phyloP scores from a whole-genome alignment of 2,113 vertebrate species.

The Bombycilla garrulus region DNA sequence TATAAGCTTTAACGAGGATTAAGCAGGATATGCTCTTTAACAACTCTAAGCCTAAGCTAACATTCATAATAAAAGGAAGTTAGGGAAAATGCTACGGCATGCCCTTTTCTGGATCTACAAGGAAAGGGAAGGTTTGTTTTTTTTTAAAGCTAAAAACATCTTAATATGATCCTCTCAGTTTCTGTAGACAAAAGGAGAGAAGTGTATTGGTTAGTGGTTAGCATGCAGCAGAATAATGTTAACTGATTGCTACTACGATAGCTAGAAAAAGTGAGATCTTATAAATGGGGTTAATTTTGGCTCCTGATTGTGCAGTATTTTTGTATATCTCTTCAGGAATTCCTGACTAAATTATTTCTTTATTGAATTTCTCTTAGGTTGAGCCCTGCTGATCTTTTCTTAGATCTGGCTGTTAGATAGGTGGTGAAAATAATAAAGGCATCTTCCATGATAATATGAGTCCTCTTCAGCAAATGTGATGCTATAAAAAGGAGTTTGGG shows the following conservation, averaged over 20 bases:
- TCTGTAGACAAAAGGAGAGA: neutral
- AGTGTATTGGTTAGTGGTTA: neutral
- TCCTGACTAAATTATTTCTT: neutral
- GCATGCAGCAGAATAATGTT: neutral
- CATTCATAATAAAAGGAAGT: neutral
- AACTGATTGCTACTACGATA: neutral
- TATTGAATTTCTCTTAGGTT: neutral
- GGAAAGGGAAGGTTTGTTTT: neutral
- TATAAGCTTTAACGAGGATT: neutral
- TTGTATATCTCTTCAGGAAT: neutral
- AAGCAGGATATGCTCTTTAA: neutral
- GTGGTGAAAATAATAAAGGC: neutral
- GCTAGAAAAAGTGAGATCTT: neutral
- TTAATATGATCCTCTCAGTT: conserved; percentile 28
- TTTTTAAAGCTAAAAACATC: neutral
- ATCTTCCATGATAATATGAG: neutral
- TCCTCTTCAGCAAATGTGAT: neutral
- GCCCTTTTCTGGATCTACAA: neutral
- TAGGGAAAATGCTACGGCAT: neutral
- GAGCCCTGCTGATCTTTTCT: neutral
- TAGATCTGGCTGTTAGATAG: neutral
- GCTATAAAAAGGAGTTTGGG: neutral
- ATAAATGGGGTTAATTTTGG: neutral
- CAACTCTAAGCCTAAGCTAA: neutral
- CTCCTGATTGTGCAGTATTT: neutral